Evolutionary conservation across 2,797 vertebrate genomes (phyloP), one percentile per base, ranked within the genome.

Genomic region (Microcaecilia unicolor): DNA sequence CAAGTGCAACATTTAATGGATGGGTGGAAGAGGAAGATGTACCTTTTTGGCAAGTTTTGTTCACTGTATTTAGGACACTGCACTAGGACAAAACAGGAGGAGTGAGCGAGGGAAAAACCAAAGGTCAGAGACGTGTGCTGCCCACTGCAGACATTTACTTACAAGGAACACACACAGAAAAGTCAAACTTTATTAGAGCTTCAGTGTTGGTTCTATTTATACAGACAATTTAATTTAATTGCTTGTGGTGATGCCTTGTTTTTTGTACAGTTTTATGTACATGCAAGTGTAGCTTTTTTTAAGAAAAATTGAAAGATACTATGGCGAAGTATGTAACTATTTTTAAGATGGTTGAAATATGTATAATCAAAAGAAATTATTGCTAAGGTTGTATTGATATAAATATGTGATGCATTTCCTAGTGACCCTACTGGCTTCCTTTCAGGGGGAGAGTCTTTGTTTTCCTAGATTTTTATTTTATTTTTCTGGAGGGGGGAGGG

Each of bases 251-350:
- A 88, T 87, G 91, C 89, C 90, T 93, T 90, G 85, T 89, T 90
- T 91, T 90, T 84, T 82, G 92, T 98, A 93, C 92, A 98, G 93
- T 96, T 98, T 92, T 97, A 97, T 98, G 94, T 98, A 97, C 92
- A 93, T 84, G 91, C 84, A 89, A 86, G 88, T 88, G 89, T 91
- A 91, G 87, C 89, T 91, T 93, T 85, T 87, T 78, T 90, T 91
- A 78, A 89, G 89, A 74, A 66, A 74, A 84, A 60, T 49, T 62
- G 86, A 89, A 85, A 70, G 80, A 74, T 76, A 70, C 74, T 83
- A 87, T 74, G 87, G 87, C 86, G 88, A 87, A 91, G 81, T 82
- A 85, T 87, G 89, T 87, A 78, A 76, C 81, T 84, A 78, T 91
- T 93, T 92, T 87, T 69, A 74, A 91, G 85, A 79, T 85, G 89